A percentile compares a stretch with the other conserved stretches of the same genome.
Conservation (phyloP, 1,140 invertebrate genomes). For the Drosophila sp. region DNA sequence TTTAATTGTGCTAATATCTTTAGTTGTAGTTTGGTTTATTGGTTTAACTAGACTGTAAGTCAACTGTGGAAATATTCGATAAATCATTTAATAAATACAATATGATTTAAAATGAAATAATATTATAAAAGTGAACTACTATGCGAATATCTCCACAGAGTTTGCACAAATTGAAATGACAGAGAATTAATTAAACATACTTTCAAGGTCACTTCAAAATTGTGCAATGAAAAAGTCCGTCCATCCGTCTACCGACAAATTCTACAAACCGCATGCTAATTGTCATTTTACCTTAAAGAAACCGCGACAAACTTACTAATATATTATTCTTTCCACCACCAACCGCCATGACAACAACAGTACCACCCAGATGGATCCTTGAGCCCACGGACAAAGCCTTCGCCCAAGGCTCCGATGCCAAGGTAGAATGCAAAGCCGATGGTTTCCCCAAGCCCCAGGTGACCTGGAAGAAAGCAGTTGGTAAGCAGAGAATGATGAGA, state of each 20-base stretch:
- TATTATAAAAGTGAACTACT: neutral
- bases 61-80: conserved; percentile 44
- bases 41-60: conserved; percentile 55
- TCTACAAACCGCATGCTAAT: conserved; percentile 61
- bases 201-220: conserved; percentile 49
- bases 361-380: conserved; percentile 97
- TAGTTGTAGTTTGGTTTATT: conserved; percentile 70
- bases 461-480: conserved; percentile 97
- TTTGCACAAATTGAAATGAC: conserved; percentile 61
- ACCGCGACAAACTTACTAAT: conserved; percentile 55
- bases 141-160: conserved; percentile 46
- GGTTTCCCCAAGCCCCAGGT: conserved; percentile 97
- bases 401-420: conserved; percentile 95
- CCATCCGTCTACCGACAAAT: conserved; percentile 50
- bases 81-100: too few relatives aligned
- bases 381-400: conserved; percentile 98
- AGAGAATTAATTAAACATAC: neutral
- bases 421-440: conserved; percentile 97
- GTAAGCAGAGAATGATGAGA: conserved; percentile 88
- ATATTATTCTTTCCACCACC: conserved; percentile 48
- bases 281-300: conserved; percentile 19
- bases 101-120: neutral
- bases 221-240: conserved; percentile 58
- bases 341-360: conserved; percentile 85
- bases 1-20: conserved; percentile 62